Conservation (phyloP, 1,140 invertebrate genomes). For the Euborellia annulipes region DNA sequence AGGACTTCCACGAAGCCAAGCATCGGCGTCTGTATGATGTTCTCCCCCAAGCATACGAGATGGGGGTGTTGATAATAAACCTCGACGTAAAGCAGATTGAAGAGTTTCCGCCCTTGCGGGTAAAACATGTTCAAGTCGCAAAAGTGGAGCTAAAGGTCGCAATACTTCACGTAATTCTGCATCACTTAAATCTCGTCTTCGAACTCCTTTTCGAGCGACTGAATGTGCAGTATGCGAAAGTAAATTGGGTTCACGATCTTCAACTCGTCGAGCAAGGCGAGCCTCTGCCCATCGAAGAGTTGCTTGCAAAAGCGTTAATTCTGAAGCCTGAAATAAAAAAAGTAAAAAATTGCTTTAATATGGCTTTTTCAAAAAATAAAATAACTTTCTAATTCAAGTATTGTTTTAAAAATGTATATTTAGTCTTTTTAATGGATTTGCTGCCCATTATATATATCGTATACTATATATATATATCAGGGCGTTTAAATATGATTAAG, state of each 20-base stretch:
- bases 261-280: slow-evolving; percentile 61
- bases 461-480: no score
- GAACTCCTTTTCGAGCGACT: slow-evolving; percentile 68
- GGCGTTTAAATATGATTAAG: no score
- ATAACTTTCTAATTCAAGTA: no score
- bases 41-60: slow-evolving; percentile 47
- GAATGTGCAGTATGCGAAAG: slow-evolving; percentile 83
- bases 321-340: slow-evolving; percentile 42
- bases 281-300: slow-evolving; percentile 85
- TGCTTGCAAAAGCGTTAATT: slow-evolving; percentile 72
- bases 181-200: slow-evolving; percentile 71
- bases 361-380: no score
- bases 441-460: no score
- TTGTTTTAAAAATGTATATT: no score
- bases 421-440: no score
- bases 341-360: no score
- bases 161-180: slow-evolving; percentile 74
- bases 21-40: slow-evolving; percentile 21
- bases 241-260: slow-evolving; percentile 80
- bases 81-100: slow-evolving; percentile 60
- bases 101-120: slow-evolving; percentile 72
- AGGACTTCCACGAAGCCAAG: slow-evolving; percentile 5
- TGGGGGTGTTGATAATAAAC: slow-evolving; percentile 46
- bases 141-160: slow-evolving; percentile 61
- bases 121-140: slow-evolving; percentile 77